Base-by-base conservation (phyloP, 2,888 invertebrate genomes). In the Epistrophe grossulariae region DNA sequence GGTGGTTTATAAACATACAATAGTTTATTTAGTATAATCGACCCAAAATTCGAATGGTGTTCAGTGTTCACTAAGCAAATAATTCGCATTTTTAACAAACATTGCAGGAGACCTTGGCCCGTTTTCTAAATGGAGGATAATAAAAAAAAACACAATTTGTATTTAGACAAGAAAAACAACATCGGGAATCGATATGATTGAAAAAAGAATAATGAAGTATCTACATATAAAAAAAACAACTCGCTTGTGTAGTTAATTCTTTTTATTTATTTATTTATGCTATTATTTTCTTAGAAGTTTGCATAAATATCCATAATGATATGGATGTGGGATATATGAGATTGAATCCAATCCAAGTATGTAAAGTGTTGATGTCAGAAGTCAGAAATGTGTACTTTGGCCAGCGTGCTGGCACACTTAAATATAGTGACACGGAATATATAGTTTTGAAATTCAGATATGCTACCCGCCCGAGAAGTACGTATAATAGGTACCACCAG, bases 311-410 rank as follows among this genome's bases (percentile, higher is more conserved):
- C 1, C 3, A 24, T 59, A 6, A 38, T 35, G 17, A 59, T 59
- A 35, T 40, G 40, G 40, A 59, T 59, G 59, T 40, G 40, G 43
- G 62, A 62, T 43, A 62, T 43, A 13, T 43, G 40, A 62, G 13
- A 62, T 43, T 62, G 62, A 62, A 62, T 43, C 13, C 40, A 62
- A 62, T 43, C 13, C 40, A 43, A 24, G 38, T 60, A 24, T 11
- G 40, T 31, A 7, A 31, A 35, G 15, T 40, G 62, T 24, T 62
- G 40, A 62, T 62, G 62, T 62, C 62, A 62, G 62, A 62, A 43
- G 40, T 62, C 62, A 62, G 24, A 62, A 62, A 62, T 62, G 62
- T 62, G 62, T 62, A 43, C 62, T 43, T 43, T 62, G 24, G 40
- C 43, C 62, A 43, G 31, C 24, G 24, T 62, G 35, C 43, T 62